Conservation (phyloP, 2,888 invertebrate genomes). For the Limnephilus marmoratus region DNA sequence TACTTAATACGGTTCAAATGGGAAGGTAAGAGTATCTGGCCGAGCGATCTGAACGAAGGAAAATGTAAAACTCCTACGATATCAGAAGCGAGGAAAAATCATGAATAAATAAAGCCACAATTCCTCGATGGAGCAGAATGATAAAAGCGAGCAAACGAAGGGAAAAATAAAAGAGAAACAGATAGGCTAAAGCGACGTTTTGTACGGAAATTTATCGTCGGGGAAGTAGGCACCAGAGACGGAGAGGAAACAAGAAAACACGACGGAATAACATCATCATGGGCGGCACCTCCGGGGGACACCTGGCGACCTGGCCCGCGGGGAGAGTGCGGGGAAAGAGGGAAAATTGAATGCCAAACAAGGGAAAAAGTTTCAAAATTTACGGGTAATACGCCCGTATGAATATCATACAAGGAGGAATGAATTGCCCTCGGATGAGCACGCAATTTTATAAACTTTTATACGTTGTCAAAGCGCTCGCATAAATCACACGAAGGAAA, state of each 20-base stretch:
- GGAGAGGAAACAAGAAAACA: slow-evolving; percentile 57
- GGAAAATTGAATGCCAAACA: slow-evolving; percentile 58
- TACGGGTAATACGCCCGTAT: slow-evolving; percentile 56
- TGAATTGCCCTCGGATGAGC: slow-evolving; percentile 49
- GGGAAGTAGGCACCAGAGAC: slow-evolving; percentile 42
- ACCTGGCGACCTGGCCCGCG: neutral
- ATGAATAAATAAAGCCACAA: slow-evolving; percentile 39
- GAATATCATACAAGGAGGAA: slow-evolving; percentile 56
- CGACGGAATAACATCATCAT: slow-evolving; percentile 65
- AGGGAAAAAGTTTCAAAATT: slow-evolving; percentile 53
- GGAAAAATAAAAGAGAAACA: slow-evolving; percentile 52
- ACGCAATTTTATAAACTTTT: slow-evolving; percentile 48
- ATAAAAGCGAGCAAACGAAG: slow-evolving; percentile 36
- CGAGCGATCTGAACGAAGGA: slow-evolving; percentile 19
- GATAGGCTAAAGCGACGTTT: slow-evolving; percentile 61
- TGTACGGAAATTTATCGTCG: slow-evolving; percentile 55
- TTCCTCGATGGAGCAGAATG: slow-evolving; percentile 49
- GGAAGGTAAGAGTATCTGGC: neutral
- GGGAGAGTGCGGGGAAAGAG: neutral
- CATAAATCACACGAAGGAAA: slow-evolving; percentile 44
- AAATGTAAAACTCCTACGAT: slow-evolving; percentile 44
- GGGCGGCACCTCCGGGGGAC: slow-evolving; percentile 58
- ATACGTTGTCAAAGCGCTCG: slow-evolving; percentile 51
- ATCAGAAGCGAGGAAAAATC: slow-evolving; percentile 47
- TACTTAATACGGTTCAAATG: neutral